Conservation (phyloP, 2,113 vertebrate genomes). For the Sorex araneus region DNA sequence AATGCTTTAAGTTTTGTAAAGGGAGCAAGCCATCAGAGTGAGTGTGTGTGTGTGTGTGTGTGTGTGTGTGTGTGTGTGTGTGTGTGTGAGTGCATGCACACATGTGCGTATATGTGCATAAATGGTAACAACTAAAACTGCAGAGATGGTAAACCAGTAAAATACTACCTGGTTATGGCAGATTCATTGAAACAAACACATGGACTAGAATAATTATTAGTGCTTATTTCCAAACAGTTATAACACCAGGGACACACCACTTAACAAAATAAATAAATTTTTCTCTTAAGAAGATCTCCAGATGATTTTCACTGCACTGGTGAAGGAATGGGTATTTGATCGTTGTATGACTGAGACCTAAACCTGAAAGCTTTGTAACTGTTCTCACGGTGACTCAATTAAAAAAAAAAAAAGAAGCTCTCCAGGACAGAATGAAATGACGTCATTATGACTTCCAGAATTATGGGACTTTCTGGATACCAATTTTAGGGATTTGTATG, state of each 20-base stretch:
- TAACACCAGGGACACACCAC: not conserved
- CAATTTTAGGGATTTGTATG: constrained; percentile 30
- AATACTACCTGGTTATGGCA: constrained; percentile 10
- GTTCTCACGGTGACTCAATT: no score
- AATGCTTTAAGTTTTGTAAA: not conserved
- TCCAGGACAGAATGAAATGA: not conserved
- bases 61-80: not conserved
- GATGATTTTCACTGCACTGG: no score
- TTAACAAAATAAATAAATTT: not conserved
- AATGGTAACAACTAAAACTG: not conserved
- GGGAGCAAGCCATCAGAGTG: not conserved
- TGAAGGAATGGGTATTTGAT: no score
- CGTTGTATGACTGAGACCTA: no score
- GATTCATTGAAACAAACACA: constrained; percentile 39
- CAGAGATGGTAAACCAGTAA: not conserved
- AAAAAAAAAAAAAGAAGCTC: constrained; percentile 10
- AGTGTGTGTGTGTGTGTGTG: no score
- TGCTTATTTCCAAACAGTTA: constrained; percentile 40
- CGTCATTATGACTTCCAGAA: constrained; percentile 45
- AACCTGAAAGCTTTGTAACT: no score
- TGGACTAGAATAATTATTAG: constrained; percentile 14
- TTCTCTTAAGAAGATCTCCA: not conserved
- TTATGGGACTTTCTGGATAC: constrained; percentile 54
- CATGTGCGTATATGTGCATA: not conserved
- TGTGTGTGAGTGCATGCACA: not conserved